Conservation (phyloP, 2,113 vertebrate species). For the Arizona elegans region DNA sequence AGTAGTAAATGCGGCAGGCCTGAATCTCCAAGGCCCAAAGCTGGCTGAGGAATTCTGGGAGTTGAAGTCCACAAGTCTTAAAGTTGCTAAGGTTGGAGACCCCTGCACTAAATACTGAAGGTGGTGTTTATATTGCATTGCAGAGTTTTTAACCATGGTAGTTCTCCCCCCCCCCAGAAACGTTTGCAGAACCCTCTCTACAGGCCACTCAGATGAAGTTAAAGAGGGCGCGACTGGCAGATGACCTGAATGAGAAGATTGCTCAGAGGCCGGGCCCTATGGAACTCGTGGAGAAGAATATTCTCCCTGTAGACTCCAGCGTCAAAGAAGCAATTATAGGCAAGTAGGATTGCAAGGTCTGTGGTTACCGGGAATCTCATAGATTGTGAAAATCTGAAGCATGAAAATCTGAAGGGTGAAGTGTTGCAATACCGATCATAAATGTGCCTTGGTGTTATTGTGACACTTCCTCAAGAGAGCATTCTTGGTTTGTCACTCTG, state of each 20-base stretch:
- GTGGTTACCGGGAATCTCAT: neutral
- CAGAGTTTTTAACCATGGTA: neutral
- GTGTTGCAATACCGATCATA: neutral
- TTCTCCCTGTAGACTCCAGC: constrained; percentile 90
- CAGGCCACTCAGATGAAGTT: constrained; percentile 96
- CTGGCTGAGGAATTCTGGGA: too few species aligned
- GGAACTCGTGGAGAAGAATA: constrained; percentile 98
- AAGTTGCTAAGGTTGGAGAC: too few species aligned
- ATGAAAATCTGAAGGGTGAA: constrained; percentile 1
- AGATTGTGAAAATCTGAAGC: constrained; percentile 16
- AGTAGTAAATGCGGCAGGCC: too few species aligned
- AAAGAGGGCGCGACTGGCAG: constrained; percentile 91
- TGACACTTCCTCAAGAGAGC: neutral
- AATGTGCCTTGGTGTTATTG: neutral
- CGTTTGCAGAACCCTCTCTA: constrained; percentile 91
- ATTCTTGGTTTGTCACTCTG: neutral
- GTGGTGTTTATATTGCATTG: neutral
- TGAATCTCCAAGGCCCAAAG: too few species aligned
- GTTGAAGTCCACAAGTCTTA: too few species aligned
- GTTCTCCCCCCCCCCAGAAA: constrained; percentile 73
- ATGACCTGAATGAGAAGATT: constrained; percentile 97
- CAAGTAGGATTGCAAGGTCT: constrained; percentile 56
- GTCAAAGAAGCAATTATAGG: constrained; percentile 96
- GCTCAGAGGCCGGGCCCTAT: constrained; percentile 94
- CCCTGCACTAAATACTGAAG: neutral